Evolutionary conservation across 2,888 invertebrate species (phyloP).

Genomic region (Urechis unicinctus): DNA sequence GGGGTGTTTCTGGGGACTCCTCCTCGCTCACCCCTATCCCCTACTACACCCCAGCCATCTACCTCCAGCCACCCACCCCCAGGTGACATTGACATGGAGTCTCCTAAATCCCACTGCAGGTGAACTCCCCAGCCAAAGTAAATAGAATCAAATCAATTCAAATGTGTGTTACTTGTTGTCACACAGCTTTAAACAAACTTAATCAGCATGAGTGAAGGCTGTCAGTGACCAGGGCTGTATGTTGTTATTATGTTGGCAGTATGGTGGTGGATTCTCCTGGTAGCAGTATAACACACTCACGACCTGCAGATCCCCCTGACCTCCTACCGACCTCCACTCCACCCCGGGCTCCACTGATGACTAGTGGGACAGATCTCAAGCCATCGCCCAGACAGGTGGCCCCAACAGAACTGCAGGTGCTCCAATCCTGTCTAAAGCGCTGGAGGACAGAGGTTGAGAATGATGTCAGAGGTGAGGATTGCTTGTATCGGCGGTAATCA

Average conservation of each 20-base stretch:
- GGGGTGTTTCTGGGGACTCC: not conserved
- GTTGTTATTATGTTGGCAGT: no score
- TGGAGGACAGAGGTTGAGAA: constrained; percentile 51
- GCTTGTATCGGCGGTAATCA: not conserved
- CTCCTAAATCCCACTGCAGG: constrained; percentile 33
- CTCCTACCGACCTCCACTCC: constrained; percentile 8
- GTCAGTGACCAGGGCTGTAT: no score
- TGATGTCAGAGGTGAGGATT: constrained; percentile 46
- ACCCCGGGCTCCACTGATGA: not conserved
- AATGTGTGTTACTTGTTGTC: no score
- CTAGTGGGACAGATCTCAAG: not conserved
- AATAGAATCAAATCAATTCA: no score
- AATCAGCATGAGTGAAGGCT: no score
- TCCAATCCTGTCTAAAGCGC: constrained; percentile 47
- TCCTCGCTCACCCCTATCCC: not conserved
- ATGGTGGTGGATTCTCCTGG: constrained; percentile 27
- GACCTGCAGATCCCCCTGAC: constrained; percentile 12
- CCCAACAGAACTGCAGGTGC: constrained; percentile 41
- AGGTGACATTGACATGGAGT: constrained; percentile 49
- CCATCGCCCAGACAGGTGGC: constrained; percentile 40
- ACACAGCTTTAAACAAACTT: no score
- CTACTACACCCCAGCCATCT: not conserved
- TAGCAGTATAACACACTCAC: constrained; percentile 20
- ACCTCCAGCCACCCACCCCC: not conserved
- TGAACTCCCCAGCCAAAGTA: constrained; percentile 3